Evolutionary conservation across 2,113 vertebrate genomes (phyloP).

Genomic region (Leptobrachium ailaonicum): DNA sequence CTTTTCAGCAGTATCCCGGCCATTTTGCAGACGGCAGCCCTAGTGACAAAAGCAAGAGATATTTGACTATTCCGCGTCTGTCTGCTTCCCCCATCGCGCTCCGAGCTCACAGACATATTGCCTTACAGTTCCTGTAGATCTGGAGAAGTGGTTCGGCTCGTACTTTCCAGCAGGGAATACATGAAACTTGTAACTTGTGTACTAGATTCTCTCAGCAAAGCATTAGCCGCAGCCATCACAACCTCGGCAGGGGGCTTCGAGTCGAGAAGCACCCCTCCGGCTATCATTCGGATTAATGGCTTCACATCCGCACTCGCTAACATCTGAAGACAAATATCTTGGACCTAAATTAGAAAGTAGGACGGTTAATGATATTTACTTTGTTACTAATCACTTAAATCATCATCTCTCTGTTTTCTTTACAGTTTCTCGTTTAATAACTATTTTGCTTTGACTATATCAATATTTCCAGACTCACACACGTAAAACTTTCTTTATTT

Average conservation of each 20-base stretch:
- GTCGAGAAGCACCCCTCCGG: constrained; percentile 58
- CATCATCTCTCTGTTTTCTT: too few species aligned
- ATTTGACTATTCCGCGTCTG: neutral
- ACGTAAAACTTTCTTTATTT: too few species aligned
- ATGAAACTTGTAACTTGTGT: constrained; percentile 62
- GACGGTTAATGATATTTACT: neutral
- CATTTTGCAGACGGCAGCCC: constrained; percentile 62
- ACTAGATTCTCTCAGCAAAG: constrained; percentile 58
- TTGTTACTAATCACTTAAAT: too few species aligned
- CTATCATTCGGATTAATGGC: constrained; percentile 52
- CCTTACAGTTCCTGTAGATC: constrained; percentile 63
- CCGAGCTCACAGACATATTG: neutral
- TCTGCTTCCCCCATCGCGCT: too few species aligned
- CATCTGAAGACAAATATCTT: constrained; percentile 57
- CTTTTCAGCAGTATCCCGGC: constrained; percentile 52
- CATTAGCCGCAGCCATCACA: constrained; percentile 53
- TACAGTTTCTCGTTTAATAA: too few species aligned
- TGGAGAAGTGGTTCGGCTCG: constrained; percentile 56
- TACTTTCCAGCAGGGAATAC: constrained; percentile 57
- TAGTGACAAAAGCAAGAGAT: constrained; percentile 29
- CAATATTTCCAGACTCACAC: too few species aligned
- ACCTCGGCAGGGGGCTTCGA: constrained; percentile 58
- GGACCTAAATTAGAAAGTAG: constrained; percentile 56
- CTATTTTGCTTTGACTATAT: too few species aligned
- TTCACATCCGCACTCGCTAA: constrained; percentile 56